Evolutionary conservation across 2,113 vertebrate species (phyloP).

Genomic region (Pitta sordida): DNA sequence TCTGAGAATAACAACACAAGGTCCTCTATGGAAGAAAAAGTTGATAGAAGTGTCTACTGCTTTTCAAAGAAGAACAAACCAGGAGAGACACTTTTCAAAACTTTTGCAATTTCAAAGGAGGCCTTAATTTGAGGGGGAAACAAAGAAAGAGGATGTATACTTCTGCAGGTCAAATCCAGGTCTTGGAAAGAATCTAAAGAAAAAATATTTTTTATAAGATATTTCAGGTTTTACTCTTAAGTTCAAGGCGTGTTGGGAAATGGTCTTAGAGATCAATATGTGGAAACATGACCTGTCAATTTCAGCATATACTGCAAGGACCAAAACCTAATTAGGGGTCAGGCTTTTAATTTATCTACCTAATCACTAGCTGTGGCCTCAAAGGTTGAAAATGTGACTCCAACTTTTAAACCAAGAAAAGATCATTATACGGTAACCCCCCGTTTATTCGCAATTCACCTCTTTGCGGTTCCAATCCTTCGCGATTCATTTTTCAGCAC

Average conservation of each 20-base stretch:
- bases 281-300: background rate
- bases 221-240: background rate
- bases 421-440: no score
- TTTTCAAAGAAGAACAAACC: background rate
- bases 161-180: background rate
- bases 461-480: no score
- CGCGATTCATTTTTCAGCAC: no score
- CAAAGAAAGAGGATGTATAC: background rate
- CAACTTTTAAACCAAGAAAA: background rate
- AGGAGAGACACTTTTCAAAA: background rate
- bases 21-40: background rate
- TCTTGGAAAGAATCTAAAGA: background rate
- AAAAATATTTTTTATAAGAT: background rate
- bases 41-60: background rate
- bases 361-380: background rate
- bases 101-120: background rate
- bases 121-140: background rate
- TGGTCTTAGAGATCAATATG: background rate
- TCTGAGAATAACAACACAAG: background rate
- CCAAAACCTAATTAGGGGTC: background rate
- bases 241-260: background rate
- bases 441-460: no score
- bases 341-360: background rate
- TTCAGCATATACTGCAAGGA: background rate
- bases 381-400: constrained; percentile 1